Percentiles rank a stretch among this genome's conserved stretches.
Evolutionary conservation across 2,888 invertebrate genomes (phyloP).

Genomic region (Metacarcinus magister): DNA sequence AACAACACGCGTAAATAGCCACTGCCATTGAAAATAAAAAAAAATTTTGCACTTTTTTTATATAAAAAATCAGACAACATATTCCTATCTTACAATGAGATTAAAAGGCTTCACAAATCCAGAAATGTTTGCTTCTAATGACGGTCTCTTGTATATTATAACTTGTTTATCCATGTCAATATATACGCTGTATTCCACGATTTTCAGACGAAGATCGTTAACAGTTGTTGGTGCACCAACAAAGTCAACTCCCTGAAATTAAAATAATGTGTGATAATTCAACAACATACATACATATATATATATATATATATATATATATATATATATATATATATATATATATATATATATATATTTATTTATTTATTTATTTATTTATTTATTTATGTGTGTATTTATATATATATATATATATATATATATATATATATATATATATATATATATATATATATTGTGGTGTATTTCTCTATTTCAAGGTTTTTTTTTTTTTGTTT

Average conservation of each 20-base stretch:
- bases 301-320: slow-evolving; percentile 72
- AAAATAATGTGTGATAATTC: slow-evolving; percentile 34
- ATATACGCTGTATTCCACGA: background rate
- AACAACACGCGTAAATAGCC: no score
- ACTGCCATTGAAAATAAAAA: no score
- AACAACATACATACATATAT: slow-evolving; percentile 56
- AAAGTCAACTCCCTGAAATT: background rate
- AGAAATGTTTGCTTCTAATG: background rate
- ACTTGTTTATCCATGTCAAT: slow-evolving; percentile 1
- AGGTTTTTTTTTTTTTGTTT: no score
- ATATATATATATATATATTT: slow-evolving; percentile 58
- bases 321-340: slow-evolving; percentile 70
- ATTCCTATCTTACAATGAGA: background rate
- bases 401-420: no score
- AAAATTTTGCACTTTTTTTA: no score
- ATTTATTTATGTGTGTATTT: no score
- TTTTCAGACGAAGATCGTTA: background rate
- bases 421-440: no score
- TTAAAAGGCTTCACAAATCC: background rate
- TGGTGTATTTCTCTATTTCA: no score
- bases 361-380: background rate
- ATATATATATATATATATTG: no score
- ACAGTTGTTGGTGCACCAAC: background rate
- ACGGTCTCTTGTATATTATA: background rate
- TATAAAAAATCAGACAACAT: background rate